Evolutionary conservation across 2,113 vertebrate species (phyloP), one percentile per base, ranked within the genome.

Genomic region (Natator depressus): DNA sequence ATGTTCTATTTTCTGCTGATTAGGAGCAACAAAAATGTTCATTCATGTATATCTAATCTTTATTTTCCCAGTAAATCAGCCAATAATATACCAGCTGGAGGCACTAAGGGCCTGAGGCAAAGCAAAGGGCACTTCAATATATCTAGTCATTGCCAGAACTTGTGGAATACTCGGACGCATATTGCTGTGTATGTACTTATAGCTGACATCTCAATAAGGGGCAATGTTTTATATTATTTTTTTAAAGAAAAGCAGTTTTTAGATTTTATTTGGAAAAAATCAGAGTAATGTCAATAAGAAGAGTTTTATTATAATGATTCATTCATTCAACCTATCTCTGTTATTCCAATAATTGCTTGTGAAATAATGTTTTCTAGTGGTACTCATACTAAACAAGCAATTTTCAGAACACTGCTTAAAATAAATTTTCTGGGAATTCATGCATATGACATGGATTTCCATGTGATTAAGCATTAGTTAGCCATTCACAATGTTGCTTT

Each of bases 1-100:
- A 97, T 97, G 94, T 96, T 96, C 94, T 92, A 38, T 91, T 95
- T 97, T 97, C 94, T 95, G 75, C 87, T 98, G 98, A 98, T 98
- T 98, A 98, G 96, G 93, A 91, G 97, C 96, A 97, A 97, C 90
- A 95, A 96, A 98, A 97, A 97, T 97, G 93, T 97, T 98, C 97
- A 97, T 97, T 98, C 96, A 96, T 97, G 95, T 97, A 94, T 97
- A 97, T 97, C 95, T 94, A 81, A 91, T 97, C 98, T 96, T 97
- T 98, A 96, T 97, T 98, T 98, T 97, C 85, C 88, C 85, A 96
- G 98, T 94, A 96, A 98, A 98, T 98, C 97, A 96, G 95, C 94
- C 98, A 98, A 97, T 97, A 98, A 98, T 97, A 95, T 95, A 97
- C 94, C 97, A 97, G 98, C 98, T 98, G 82, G 97, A 98, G 97